A percentile compares a stretch with the other conserved stretches of the same genome.
These are phyloP conservation scores for Galerucella calmariensis DNA, from an alignment of 2,888 invertebrate species.

Conservation along the genomic window DNA sequence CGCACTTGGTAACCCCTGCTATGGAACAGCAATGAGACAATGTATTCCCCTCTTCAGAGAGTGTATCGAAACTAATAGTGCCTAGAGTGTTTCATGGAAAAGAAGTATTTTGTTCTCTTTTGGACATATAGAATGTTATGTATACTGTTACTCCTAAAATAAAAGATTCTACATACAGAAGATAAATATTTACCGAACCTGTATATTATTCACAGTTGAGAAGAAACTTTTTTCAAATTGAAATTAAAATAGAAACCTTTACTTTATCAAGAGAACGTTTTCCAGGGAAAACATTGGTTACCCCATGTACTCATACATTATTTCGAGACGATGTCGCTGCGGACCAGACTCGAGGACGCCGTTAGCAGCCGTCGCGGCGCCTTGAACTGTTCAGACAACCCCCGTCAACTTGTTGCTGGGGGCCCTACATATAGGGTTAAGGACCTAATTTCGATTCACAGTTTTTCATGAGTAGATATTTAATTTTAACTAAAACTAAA, in stretches of 20 bases:
- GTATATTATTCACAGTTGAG: background rate
- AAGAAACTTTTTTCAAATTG: background rate
- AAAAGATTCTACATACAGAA: too few relatives aligned
- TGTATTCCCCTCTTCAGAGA: too few relatives aligned
- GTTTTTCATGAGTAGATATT: too few relatives aligned
- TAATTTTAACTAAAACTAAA: too few relatives aligned
- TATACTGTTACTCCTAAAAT: too few relatives aligned
- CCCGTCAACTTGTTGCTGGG: conserved; percentile 13
- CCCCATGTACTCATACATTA: conserved; percentile 9
- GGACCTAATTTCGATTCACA: conserved; percentile 5
- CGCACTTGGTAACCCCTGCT: too few relatives aligned
- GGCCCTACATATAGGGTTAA: conserved; percentile 14
- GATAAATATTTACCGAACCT: too few relatives aligned
- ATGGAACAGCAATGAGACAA: too few relatives aligned
- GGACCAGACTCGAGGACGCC: conserved; percentile 33
- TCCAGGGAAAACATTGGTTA: background rate
- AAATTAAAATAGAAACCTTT: background rate
- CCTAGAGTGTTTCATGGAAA: too few relatives aligned
- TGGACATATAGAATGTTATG: too few relatives aligned
- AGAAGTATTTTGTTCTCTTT: too few relatives aligned
- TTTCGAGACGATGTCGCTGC: conserved; percentile 17
- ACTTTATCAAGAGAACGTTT: background rate
- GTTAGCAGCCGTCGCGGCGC: conserved; percentile 14
- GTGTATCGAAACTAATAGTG: too few relatives aligned
- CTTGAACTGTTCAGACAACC: conserved; percentile 17